These are phyloP conservation scores for Urocitellus parryii DNA, from an alignment of 2,113 vertebrate genomes.

Conservation along the genomic window DNA sequence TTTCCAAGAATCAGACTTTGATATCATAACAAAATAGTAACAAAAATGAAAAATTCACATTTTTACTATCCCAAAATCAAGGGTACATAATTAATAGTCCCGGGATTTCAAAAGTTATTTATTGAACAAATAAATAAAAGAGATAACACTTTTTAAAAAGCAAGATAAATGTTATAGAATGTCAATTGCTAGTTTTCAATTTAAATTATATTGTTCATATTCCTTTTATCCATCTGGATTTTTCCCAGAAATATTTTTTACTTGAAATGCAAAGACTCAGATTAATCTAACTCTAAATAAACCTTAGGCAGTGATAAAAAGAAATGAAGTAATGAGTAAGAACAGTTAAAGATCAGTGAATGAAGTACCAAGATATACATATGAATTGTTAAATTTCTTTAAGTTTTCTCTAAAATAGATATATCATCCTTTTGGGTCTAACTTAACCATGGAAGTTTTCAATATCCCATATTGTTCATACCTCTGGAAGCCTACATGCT, in stretches of 20 bases:
- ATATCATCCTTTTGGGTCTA: not conserved
- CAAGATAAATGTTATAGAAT: not conserved
- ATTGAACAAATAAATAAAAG: constrained; percentile 12
- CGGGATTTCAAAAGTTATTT: not conserved
- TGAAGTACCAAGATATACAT: not conserved
- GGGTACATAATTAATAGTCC: not conserved
- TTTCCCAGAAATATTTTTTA: not conserved
- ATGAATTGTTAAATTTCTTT: not conserved
- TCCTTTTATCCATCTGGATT: not conserved
- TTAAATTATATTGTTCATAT: constrained; percentile 12
- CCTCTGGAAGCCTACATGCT: not conserved
- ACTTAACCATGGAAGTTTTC: not conserved
- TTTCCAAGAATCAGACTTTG: not conserved
- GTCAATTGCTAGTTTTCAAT: not conserved
- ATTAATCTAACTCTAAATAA: constrained; percentile 40
- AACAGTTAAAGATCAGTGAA: not conserved
- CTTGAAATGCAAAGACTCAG: constrained; percentile 31
- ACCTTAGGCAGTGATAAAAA: not conserved
- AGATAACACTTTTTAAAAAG: not conserved
- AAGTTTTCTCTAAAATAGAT: not conserved
- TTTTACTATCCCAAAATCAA: not conserved
- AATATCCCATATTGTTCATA: not conserved
- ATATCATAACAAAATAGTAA: not conserved
- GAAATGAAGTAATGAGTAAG: constrained; percentile 30
- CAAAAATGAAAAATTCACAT: not conserved